phyloP scores from a whole-genome alignment of 2,113 vertebrate species.

The Aptenodytes patagonicus region DNA sequence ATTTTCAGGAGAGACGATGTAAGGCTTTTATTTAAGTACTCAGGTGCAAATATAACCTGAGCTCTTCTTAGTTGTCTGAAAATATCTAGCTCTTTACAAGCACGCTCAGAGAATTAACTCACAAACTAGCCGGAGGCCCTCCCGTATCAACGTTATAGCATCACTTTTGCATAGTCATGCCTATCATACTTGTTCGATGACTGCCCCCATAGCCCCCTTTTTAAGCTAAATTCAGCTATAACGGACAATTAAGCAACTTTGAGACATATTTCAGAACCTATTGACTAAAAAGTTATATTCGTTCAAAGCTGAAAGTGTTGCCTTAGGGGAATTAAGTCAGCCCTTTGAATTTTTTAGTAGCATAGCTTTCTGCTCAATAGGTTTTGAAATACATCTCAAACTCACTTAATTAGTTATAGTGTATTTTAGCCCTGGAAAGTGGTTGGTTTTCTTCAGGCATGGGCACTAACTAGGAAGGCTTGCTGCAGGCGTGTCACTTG shows the following conservation, averaged over 20 bases:
- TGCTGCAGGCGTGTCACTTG: not conserved
- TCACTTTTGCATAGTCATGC: not conserved
- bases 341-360: constrained; percentile 39
- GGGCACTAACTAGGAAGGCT: not conserved
- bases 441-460: not conserved
- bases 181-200: not conserved
- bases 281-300: constrained; percentile 41
- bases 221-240: constrained; percentile 11
- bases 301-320: constrained; percentile 40
- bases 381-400: constrained; percentile 45
- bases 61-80: not conserved
- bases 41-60: not conserved
- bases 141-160: not conserved
- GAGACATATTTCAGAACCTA: constrained; percentile 26
- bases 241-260: constrained; percentile 39
- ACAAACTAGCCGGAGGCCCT: not conserved
- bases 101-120: not conserved
- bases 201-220: not conserved
- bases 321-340: constrained; percentile 45
- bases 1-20: not conserved
- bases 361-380: constrained; percentile 30
- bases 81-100: not conserved
- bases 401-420: constrained; percentile 2
- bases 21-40: constrained; percentile 6
- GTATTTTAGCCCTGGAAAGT: constrained; percentile 2